Evolutionary conservation across 2,888 invertebrate genomes (phyloP), one percentile per base, ranked within the genome.

Genomic region (Drosophila bunnanda): DNA sequence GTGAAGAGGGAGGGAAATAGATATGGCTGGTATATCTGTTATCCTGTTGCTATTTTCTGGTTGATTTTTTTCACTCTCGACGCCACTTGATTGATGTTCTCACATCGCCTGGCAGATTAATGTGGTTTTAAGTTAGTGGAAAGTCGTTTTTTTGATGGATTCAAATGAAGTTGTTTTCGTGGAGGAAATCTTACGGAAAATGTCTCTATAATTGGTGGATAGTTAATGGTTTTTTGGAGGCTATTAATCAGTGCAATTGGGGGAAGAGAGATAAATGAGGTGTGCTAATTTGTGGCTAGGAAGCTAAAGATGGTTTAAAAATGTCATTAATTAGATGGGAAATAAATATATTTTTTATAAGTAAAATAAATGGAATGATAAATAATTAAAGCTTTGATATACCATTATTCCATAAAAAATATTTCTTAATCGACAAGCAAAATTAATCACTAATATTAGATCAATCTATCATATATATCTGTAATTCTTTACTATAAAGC

Each of bases 121-220:
- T 83, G 83, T 68, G 81, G 75, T 83, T 83, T 83, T 81, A 81
- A 83, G 81, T 80, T 81, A 85, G 83, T 85, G 83, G 69, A 82
- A 85, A 71, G 60, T 71, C n/a, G 20, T 7, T 28, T n/a, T 28
- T 66, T 66, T 66, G 43, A 67, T 56, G 69, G 68, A 66, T 67
- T 38, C 36, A 69, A 57, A 77, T 76, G 70, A 64, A 72, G 71
- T 75, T 70, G 75, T 52, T 58, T n/a, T 20, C 13, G 61, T 57
- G 36, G 17, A 53, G 57, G 50, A 65, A 68, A 52, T 71, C 41
- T 36, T 15, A 44, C 61, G 78, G 68, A 77, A 83, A 79, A 67
- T 66, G 32, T 34, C 38, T 32, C 12, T 10, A 34, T 59, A 59
- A 58, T 67, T 67, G 67, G 20, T 15, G 46, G 58, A 46, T 50